Percentiles rank a stretch among this genome's conserved stretches.
Conservation (phyloP, 2,888 invertebrate species). For the Euzophera pinguis region DNA sequence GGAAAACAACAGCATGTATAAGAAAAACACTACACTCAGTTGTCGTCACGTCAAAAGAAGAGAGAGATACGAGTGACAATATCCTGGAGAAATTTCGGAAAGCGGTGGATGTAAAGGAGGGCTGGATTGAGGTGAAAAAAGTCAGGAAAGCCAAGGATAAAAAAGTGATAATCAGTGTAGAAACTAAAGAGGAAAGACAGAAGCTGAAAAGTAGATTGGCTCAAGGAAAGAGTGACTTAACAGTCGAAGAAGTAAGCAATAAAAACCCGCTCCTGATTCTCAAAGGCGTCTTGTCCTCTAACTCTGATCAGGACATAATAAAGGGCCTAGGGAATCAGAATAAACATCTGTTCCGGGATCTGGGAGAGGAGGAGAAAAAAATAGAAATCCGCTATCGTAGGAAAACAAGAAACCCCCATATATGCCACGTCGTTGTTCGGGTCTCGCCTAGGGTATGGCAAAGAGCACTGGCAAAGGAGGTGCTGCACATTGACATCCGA, state of each 20-base stretch:
- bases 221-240: background rate
- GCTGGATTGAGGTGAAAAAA: too few species aligned
- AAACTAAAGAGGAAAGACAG: too few species aligned
- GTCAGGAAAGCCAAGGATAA: too few species aligned
- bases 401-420: background rate
- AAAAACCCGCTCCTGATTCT: background rate
- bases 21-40: too few species aligned
- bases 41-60: too few species aligned
- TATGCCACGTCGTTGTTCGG: background rate
- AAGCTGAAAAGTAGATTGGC: too few species aligned
- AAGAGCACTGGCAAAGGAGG: background rate
- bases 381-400: background rate
- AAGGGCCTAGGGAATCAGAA: background rate
- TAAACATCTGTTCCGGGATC: background rate
- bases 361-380: background rate
- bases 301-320: background rate
- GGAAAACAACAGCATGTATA: too few species aligned
- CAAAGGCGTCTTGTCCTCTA: background rate
- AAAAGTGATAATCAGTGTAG: too few species aligned
- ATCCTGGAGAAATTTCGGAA: too few species aligned
- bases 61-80: too few species aligned
- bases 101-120: too few species aligned
- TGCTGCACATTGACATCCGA: background rate
- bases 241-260: background rate
- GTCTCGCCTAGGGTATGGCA: background rate